Base-by-base conservation (phyloP, 2,797 vertebrate species). In the Cygnus olor region DNA sequence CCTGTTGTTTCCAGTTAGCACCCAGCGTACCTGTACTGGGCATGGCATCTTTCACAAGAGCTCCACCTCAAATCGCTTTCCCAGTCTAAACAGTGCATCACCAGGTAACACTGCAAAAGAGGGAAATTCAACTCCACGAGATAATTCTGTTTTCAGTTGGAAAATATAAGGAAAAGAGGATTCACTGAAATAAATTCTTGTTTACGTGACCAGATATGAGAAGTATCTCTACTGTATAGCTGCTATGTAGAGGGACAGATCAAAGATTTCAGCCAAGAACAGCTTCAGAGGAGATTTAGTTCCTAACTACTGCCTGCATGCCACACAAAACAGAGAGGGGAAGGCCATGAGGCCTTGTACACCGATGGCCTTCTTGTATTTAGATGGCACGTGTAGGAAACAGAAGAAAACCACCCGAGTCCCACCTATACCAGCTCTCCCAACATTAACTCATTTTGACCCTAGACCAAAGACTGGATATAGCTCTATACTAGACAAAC, bases 71-170 rank as follows among this genome's bases (percentile, higher is more conserved):
- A 85, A 68, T 4, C 3, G 12, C 36, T 28, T 68, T 47, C 53
- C 61, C n/a, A 80, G 36, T 56, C 47, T 45, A 85, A 92, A 27
- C 47, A 57, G 32, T 71, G 73, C 9, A 6, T 47, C 64, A 81
- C 20, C 34, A 85, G 25, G 3, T 85, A 92, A 90, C 53, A 27
- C 19, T 61, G 63, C 28, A 58, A 25, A 92, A 81, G 49, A 94
- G 22, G 9, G 28, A 84, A 87, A 71, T 32, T 81, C n/a, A 49
- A 87, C 18, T 49, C 60, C n/a, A 57, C 36, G 15, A 58, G 15
- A 14, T 4, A 91, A 54, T 13, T 72, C 40, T 42, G 5, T 66
- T 94, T 76, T 56, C 25, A 66, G 30, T 7, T 11, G 6, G 58
- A 49, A 40, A 54, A 66, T 65, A n/a, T 27, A 45, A 81, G 32